A percentile compares a stretch with the other conserved stretches of the same genome.
phyloP scores from a whole-genome alignment of 1,140 invertebrate species.

The Drosophila lowei region DNA sequence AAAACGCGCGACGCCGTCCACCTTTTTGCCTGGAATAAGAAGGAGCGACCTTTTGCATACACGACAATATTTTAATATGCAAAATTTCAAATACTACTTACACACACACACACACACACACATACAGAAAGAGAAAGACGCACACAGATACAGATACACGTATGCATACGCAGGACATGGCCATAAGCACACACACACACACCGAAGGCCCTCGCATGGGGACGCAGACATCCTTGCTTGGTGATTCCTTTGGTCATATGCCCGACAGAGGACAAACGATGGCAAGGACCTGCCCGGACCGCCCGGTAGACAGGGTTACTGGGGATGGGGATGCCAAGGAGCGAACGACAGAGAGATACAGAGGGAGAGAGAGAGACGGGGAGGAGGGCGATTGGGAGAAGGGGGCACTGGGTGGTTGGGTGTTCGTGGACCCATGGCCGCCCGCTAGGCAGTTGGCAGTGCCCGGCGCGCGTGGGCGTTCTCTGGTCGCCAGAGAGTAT shows the following conservation, averaged over 20 bases:
- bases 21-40: slow-evolving; percentile 58
- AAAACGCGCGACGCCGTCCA: slow-evolving; percentile 34
- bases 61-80: slow-evolving; percentile 82
- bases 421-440: slow-evolving; percentile 20
- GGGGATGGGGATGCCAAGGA: no score
- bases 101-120: slow-evolving; percentile 28
- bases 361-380: slow-evolving; percentile 3
- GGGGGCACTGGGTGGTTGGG: neutral
- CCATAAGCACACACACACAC: slow-evolving; percentile 24
- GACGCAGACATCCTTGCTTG: slow-evolving; percentile 14
- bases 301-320: no score
- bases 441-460: slow-evolving; percentile 48
- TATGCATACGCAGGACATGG: slow-evolving; percentile 25
- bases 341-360: slow-evolving; percentile 15
- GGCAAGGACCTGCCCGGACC: neutral
- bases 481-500: slow-evolving; percentile 67
- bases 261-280: slow-evolving; percentile 35
- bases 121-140: neutral
- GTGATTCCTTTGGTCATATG: slow-evolving; percentile 71
- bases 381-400: neutral
- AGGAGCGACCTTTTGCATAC: slow-evolving; percentile 68
- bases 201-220: neutral
- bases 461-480: slow-evolving; percentile 27
- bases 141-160: neutral
- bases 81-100: slow-evolving; percentile 74